A percentile compares a stretch with the other conserved stretches of the same genome.
Evolutionary conservation across 2,888 invertebrate species (phyloP).

Genomic region (Incurvaria masculella): DNA sequence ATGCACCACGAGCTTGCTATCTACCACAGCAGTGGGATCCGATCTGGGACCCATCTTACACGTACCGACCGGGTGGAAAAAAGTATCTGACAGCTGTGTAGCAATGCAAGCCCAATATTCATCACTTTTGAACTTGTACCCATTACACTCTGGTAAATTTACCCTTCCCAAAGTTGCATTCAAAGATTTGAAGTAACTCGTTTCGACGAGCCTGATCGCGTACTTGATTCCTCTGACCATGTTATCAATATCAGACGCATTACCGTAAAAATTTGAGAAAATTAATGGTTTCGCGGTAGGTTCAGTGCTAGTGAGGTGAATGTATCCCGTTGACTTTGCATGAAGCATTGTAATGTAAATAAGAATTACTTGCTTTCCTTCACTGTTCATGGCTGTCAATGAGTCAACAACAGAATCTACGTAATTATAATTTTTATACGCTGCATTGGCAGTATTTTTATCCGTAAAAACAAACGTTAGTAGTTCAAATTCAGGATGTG

Average conservation of each 20-base stretch:
- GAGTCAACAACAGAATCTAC: background rate
- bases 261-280: background rate
- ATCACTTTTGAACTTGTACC: background rate
- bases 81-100: background rate
- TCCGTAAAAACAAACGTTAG: background rate
- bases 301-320: background rate
- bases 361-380: background rate
- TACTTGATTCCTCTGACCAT: background rate
- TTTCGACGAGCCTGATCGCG: background rate
- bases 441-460: background rate
- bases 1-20: constrained; percentile 3
- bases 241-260: background rate
- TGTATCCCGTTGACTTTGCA: background rate
- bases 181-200: background rate
- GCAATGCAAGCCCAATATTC: background rate
- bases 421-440: background rate
- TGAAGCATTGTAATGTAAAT: background rate
- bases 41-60: constrained; percentile 7
- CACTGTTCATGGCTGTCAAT: background rate
- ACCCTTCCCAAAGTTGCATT: background rate
- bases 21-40: constrained; percentile 4
- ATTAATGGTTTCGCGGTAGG: background rate
- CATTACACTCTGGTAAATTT: background rate
- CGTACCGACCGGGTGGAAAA: constrained; percentile 2
- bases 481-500: too few species aligned